Conservation (phyloP, 2,888 invertebrate genomes). For the Lissocephala sabroskyi region DNA sequence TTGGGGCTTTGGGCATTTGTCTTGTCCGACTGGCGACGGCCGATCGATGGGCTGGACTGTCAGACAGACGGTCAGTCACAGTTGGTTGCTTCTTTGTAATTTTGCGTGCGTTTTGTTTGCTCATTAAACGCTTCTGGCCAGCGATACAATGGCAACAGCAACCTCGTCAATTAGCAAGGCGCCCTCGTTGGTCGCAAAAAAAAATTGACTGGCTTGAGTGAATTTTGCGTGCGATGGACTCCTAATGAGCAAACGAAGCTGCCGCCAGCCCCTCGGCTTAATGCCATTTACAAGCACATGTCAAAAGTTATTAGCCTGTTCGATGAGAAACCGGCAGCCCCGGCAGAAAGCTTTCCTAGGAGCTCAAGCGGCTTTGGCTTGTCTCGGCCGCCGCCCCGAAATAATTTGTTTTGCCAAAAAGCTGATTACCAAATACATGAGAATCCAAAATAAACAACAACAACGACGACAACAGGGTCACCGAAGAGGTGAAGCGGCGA, state of each 20-base stretch:
- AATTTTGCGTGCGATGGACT: constrained; percentile 13
- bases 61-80: too few species aligned
- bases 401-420: constrained; percentile 57
- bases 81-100: constrained; percentile 51
- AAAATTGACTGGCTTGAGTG: constrained; percentile 44
- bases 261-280: constrained; percentile 8
- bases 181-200: constrained; percentile 21
- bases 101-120: constrained; percentile 64
- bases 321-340: not conserved
- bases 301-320: constrained; percentile 60
- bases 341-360: not conserved
- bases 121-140: constrained; percentile 55
- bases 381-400: constrained; percentile 21
- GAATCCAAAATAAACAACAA: constrained; percentile 52
- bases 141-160: constrained; percentile 25
- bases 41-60: not conserved
- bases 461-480: constrained; percentile 24
- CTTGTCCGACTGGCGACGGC: constrained; percentile 6
- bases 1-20: not conserved
- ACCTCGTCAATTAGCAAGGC: constrained; percentile 56
- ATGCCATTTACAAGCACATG: constrained; percentile 52
- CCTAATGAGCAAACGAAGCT: constrained; percentile 51
- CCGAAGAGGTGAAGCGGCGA: too few species aligned
- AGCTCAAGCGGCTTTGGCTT: not conserved
- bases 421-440: constrained; percentile 58